Base-by-base conservation (phyloP, 2,113 vertebrate genomes). In the Etheostoma spectabile region DNA sequence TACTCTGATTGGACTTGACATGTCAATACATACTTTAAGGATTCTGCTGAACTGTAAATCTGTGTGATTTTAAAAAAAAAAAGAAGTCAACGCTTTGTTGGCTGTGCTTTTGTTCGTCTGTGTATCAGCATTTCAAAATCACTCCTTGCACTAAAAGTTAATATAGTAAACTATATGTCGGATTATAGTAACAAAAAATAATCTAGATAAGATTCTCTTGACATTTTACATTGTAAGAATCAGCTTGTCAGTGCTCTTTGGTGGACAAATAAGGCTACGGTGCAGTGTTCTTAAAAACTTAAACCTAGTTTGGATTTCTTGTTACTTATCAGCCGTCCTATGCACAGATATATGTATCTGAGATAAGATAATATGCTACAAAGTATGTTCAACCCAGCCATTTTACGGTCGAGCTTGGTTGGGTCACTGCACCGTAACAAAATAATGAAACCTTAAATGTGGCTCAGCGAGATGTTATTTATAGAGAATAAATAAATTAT, bases 21-120 rank as follows among this genome's bases (percentile, higher is more conserved):
- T 52, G 19, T 66, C 51, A 69, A 68, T 35, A 49, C 21, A n/a
- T 53, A 48, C 30, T 51, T 87, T 56, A 38, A 74, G 18, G 18
- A 33, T 55, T 87, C 70, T 87, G 80, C 70, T 80, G n/a, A 77
- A 68, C 6, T 77, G 77, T 84, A 88, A 79, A 87, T 56, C 45
- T 71, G 53, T 80, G 52, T 68, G 49, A 49, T 88, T 86, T 84
- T n/a, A n/a, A n/a, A n/a, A 11, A 42, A 42, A 63, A n/a, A 15
- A 30, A 62, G 30, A 30, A 66, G 16, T 16, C 55, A 24, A 19
- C 11, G 12, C n/a, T 19, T 35, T 57, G n/a, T 30, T 57, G 42
- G 18, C 2, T 68, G 18, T 49, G 1, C 8, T 69, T 49, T 60
- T 18, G 1, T 61, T 16, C 1, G 0, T 24, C 15, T 2, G 19